Evolutionary conservation across 2,113 vertebrate genomes (phyloP), one percentile per base, ranked within the genome.

Genomic region (Gambusia affinis): DNA sequence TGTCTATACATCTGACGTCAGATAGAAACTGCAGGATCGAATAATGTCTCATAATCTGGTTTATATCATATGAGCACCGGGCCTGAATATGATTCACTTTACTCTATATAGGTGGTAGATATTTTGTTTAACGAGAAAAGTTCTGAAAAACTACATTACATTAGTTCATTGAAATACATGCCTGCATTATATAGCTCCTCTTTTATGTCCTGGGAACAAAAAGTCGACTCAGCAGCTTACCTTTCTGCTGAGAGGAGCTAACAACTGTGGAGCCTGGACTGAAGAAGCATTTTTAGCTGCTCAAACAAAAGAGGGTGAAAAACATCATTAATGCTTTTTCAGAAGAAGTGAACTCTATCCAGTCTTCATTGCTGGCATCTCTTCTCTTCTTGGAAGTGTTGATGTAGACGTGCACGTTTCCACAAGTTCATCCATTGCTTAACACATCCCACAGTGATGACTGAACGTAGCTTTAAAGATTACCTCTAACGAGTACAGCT

Each of bases 341-440:
- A 42, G 65, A 81, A 51, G 10, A 68, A 60, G 29, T 44, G 42
- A 77, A 73, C 51, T 75, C 77, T 74, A 19, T 1, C 8, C 3
- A 22, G 1, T 57, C 2, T 47, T 22, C 39, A 24, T 65, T 65
- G 63, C 31, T n/a, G 24, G 47, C 44, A n/a, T 0, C 60, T 77
- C 70, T 67, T 8, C 42, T 66, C 27, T 64, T 64, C 11, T 47
- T 17, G 14, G 5, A 57, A 67, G 69, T 66, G 14, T 47, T 17
- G 14, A 47, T 64, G 71, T 67, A 76, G 67, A 63, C 60, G 44
- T 64, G 72, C 44, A 72, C 15, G 31, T 10, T 68, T 81, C 19
- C 29, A 29, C 5, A 22, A 19, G 24, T 61, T 39, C 44, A 22
- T 63, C 10, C 39, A 17, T 35, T 61, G 61, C 22, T 3, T 17